phyloP scores from a whole-genome alignment of 2,888 invertebrate genomes.

The Acronicta psi region DNA sequence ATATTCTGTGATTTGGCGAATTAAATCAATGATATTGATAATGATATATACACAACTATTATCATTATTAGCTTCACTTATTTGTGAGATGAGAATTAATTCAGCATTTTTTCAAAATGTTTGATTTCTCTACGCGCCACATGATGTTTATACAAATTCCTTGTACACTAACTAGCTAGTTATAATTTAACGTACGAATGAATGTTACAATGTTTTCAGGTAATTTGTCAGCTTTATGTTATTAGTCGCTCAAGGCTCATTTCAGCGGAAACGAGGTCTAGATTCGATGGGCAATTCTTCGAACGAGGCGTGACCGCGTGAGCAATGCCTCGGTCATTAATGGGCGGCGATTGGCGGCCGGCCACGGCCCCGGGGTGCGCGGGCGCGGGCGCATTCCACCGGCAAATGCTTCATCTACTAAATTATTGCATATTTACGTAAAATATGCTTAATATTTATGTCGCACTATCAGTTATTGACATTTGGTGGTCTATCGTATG shows the following conservation, averaged over 20 bases:
- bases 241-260: conserved; percentile 2
- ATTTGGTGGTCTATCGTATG: too few relatives aligned
- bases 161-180: too few relatives aligned
- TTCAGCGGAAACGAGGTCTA: not conserved
- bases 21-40: too few relatives aligned
- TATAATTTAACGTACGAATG: too few relatives aligned
- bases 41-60: too few relatives aligned
- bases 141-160: too few relatives aligned
- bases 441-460: not conserved
- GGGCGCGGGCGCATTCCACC: not conserved
- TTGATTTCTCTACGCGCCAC: too few relatives aligned
- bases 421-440: not conserved
- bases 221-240: not conserved
- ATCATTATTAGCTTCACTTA: too few relatives aligned
- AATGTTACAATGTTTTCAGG: not conserved
- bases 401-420: not conserved
- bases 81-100: too few relatives aligned
- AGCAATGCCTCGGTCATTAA: not conserved
- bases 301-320: not conserved
- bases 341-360: not conserved
- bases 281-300: not conserved
- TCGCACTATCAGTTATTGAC: not conserved
- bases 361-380: not conserved
- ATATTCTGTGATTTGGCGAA: too few relatives aligned
- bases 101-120: too few relatives aligned